A percentile compares a stretch with the other conserved stretches of the same genome.
Conservation (phyloP, 2,113 vertebrate genomes). For the Bubo bubo region DNA sequence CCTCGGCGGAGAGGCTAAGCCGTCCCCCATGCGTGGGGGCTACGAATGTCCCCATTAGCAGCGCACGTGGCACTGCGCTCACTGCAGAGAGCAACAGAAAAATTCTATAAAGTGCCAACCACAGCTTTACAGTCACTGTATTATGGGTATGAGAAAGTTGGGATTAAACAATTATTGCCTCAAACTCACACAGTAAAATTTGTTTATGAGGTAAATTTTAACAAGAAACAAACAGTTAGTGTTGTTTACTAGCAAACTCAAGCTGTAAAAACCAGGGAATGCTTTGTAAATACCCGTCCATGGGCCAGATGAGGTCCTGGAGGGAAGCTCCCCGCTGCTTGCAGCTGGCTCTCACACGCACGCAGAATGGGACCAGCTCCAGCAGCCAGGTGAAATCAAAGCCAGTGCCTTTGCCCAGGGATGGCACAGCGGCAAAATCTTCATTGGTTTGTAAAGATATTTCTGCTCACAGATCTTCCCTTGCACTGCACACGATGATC, state of each 20-base stretch:
- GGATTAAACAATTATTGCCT: slow-evolving; percentile 70
- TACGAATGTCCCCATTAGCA: not conserved
- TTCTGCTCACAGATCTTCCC: not conserved
- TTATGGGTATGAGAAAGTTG: not conserved
- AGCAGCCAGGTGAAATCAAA: not conserved
- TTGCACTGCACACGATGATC: accelerated
- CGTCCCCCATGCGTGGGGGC: not conserved
- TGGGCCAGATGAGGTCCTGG: slow-evolving; percentile 5
- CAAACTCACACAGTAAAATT: slow-evolving; percentile 60
- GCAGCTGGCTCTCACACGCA: not conserved
- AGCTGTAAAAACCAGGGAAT: slow-evolving; percentile 48
- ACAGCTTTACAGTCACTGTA: slow-evolving; percentile 27
- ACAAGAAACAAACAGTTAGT: slow-evolving; percentile 72
- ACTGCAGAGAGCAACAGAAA: not conserved
- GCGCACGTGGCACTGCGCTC: not conserved
- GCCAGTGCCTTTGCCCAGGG: not conserved
- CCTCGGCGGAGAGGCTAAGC: accelerated
- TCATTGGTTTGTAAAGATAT: not conserved
- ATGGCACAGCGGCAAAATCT: not conserved
- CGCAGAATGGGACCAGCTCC: not conserved
- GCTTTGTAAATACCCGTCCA: slow-evolving; percentile 41
- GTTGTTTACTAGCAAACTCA: slow-evolving; percentile 72
- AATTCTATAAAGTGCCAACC: slow-evolving; percentile 19
- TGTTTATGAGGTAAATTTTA: slow-evolving; percentile 75
- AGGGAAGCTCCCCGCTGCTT: slow-evolving; percentile 15